phyloP scores from a whole-genome alignment of 92 coral and sea anemone species.

The Plumapathes pennacea region DNA sequence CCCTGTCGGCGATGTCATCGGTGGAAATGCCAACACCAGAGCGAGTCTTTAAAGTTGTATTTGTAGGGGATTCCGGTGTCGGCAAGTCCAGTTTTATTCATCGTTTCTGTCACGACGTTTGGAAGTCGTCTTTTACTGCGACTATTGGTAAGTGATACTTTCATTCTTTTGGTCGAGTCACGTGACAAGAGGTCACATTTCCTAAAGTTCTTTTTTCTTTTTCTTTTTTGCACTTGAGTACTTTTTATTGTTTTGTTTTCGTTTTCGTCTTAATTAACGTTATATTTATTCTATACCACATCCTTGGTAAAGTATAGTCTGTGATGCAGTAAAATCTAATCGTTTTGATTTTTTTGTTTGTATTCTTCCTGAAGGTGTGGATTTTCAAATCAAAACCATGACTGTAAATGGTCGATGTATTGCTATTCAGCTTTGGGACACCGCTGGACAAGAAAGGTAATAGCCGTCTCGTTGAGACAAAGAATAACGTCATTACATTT shows the following conservation, averaged over 20 bases:
- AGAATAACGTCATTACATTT: background rate
- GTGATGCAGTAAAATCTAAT: too few relatives aligned
- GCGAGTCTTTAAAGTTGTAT: slow-evolving; percentile 90
- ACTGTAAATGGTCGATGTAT: slow-evolving; percentile 62
- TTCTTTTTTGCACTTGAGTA: too few relatives aligned
- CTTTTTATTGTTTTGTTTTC: too few relatives aligned
- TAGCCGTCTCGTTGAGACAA: background rate
- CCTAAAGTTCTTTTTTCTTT: background rate
- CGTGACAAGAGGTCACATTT: background rate
- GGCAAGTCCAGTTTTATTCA: slow-evolving; percentile 98
- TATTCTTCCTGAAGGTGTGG: too few relatives aligned
- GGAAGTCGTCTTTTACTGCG: slow-evolving; percentile 98
- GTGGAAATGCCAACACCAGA: slow-evolving; percentile 78
- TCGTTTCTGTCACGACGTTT: slow-evolving; percentile 87
- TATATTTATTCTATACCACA: too few relatives aligned
- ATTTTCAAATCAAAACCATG: slow-evolving; percentile 90
- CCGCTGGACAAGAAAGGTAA: slow-evolving; percentile 99
- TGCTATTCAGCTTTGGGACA: slow-evolving; percentile 95
- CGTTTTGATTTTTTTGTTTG: too few relatives aligned
- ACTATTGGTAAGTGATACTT: slow-evolving; percentile 72
- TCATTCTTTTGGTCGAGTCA: background rate
- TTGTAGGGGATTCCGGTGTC: slow-evolving; percentile 97
- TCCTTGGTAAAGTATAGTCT: too few relatives aligned
- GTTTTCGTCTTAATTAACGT: too few relatives aligned
- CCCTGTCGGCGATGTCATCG: too few relatives aligned